These are phyloP conservation scores for Acanthosepion esculentum DNA, from an alignment of 2,888 invertebrate genomes.

Conservation along the genomic window DNA sequence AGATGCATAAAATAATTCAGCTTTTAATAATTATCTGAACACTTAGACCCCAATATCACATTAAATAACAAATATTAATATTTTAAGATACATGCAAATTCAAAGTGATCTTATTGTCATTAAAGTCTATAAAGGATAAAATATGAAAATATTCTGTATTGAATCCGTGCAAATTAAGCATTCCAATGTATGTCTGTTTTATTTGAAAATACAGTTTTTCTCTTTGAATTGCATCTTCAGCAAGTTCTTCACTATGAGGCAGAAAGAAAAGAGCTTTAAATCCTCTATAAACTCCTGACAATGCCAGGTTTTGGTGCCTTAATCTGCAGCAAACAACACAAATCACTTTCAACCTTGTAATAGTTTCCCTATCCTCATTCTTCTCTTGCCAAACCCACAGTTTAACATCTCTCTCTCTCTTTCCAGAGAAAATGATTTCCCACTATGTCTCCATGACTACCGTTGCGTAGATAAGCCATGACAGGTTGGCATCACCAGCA, in stretches of 20 bases:
- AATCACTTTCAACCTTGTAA: background rate
- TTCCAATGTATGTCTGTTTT: too few species aligned
- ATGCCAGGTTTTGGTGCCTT: background rate
- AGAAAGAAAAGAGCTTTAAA: background rate
- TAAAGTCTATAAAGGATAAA: too few species aligned
- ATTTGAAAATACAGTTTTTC: background rate
- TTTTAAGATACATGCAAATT: too few species aligned
- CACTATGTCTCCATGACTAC: background rate
- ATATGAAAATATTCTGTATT: too few species aligned
- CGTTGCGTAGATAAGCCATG: background rate
- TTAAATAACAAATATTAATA: too few species aligned
- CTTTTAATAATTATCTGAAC: too few species aligned
- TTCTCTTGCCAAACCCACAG: background rate
- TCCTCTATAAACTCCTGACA: background rate
- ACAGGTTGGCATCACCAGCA: background rate
- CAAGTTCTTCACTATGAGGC: background rate
- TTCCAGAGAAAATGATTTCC: background rate
- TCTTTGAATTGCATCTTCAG: background rate
- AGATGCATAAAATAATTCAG: too few species aligned
- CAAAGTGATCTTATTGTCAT: too few species aligned
- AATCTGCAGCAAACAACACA: conserved; percentile 4
- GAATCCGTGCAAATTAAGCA: too few species aligned
- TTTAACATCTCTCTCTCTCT: too few species aligned
- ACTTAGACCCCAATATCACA: too few species aligned
- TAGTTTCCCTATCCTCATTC: background rate